Percentiles rank a stretch among this genome's conserved stretches.
These are phyloP conservation scores for Lathronympha strigana DNA, from an alignment of 2,888 invertebrate genomes.

Conservation along the genomic window DNA sequence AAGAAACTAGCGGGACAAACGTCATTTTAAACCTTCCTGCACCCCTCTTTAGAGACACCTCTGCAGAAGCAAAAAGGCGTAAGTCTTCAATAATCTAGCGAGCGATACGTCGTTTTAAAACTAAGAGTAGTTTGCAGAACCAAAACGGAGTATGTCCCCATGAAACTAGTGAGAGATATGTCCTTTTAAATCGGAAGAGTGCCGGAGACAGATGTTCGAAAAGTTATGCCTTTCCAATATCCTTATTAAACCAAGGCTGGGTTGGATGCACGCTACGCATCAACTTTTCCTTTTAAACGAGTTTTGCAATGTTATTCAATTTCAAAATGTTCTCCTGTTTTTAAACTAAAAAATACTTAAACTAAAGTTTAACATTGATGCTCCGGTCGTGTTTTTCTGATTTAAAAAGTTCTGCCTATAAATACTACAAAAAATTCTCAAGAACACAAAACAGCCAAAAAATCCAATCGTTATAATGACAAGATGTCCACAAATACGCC, in stretches of 20 bases:
- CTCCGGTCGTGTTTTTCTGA: too few relatives aligned
- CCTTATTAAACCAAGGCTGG: constrained; percentile 4
- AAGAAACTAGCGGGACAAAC: neutral
- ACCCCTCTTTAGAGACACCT: neutral
- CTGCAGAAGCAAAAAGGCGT: neutral
- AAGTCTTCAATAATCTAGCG: neutral
- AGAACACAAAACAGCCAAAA: too few relatives aligned
- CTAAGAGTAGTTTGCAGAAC: neutral
- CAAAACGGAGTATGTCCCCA: neutral
- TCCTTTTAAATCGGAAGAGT: neutral
- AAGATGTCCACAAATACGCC: too few relatives aligned
- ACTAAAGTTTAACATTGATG: too few relatives aligned
- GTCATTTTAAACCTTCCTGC: neutral
- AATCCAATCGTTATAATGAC: too few relatives aligned
- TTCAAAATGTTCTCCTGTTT: neutral
- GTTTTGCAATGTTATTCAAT: neutral
- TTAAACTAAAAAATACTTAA: neutral
- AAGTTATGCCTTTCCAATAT: constrained; percentile 3
- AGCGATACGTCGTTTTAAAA: neutral
- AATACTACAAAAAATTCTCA: too few relatives aligned
- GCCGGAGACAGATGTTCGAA: constrained; percentile 1
- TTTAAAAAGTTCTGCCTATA: too few relatives aligned
- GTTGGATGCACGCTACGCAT: constrained; percentile 4
- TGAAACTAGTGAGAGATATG: neutral
- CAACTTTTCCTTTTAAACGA: constrained; percentile 7